Evolutionary conservation across 2,888 invertebrate species (phyloP), one percentile per base, ranked within the genome.

Genomic region (Parnassius orleans): DNA sequence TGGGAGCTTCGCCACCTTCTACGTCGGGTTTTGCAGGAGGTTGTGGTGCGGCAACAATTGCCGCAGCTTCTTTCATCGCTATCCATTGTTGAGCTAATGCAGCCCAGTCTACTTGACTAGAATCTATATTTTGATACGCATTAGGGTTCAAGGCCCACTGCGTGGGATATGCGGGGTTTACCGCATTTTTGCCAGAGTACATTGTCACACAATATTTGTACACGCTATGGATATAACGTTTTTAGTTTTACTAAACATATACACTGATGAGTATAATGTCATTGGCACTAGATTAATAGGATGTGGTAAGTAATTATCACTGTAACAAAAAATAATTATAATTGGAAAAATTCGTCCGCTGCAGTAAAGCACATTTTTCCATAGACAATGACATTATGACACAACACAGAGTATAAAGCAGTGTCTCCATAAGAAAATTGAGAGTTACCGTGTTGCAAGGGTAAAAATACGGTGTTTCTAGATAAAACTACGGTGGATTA

Each of bases 21-120:
- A 80, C 81, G n/a, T 92, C 92, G 48, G 77, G 67, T 66, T 87
- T 87, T 43, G 94, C 92, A 3, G 94, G 94, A 10, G 94, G 93
- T 48, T 94, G 93, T 19, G 93, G 93, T 9, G 93, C 92, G 51
- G 93, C 87, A 47, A 93, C 92, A 47, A 93, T 92, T 47, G 91
- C 91, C 52, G 92, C 86, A 10, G 95, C 94, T 77, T 96, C 96
- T 80, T 98, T 97, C 97, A 98, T 98, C 81, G 96, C 96, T 72
- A 99, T 98, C 98, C 99, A 98, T 93, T 98, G 98, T 80, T 98
- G 98, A 41, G 98, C 98, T 76, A 99, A 92, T 43, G 97, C 95
- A 11, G 98, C 98, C 98, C 99, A 99, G 85, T 99, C 98, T 65
- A 98, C 98, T 87, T 96, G 94, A 80, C 96, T 97, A 75, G 95